Evolutionary conservation across 2,113 vertebrate species (phyloP).

Genomic region (Trogon surrucura): DNA sequence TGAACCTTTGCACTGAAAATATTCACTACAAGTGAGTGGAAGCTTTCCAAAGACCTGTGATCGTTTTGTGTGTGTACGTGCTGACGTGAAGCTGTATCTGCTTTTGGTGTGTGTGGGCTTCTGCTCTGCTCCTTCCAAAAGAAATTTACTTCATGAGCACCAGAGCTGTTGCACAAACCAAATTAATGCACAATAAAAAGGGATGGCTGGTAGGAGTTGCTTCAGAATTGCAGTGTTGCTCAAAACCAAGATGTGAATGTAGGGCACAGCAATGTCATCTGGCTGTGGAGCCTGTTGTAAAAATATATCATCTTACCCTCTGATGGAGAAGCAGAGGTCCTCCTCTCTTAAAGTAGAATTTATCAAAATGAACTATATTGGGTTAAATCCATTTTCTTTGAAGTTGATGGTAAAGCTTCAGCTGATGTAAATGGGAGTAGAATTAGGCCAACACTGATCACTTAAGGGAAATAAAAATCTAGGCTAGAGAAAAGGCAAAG

Average conservation of each 20-base stretch:
- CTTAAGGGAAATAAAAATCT: slow-evolving; percentile 63
- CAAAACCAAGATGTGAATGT: not conserved
- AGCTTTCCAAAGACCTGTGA: not conserved
- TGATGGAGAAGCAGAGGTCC: not conserved
- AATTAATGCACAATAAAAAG: not conserved
- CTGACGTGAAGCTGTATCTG: not conserved
- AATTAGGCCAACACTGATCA: slow-evolving; percentile 35
- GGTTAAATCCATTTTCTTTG: slow-evolving; percentile 54
- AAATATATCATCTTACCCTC: slow-evolving; percentile 6
- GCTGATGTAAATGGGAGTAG: slow-evolving; percentile 29
- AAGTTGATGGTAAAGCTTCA: slow-evolving; percentile 24
- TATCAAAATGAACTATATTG: not conserved
- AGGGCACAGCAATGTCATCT: slow-evolving; percentile 34
- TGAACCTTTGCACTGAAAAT: not conserved
- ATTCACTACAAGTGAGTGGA: not conserved
- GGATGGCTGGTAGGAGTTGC: not conserved
- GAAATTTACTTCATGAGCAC: not conserved
- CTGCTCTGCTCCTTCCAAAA: not conserved
- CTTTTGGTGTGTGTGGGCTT: not conserved
- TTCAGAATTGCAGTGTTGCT: not conserved
- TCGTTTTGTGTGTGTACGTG: not conserved
- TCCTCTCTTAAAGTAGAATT: not conserved
- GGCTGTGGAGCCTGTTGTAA: slow-evolving; percentile 7
- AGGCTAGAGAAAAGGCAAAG: slow-evolving; percentile 61
- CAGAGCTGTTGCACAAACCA: not conserved